phyloP scores from a whole-genome alignment of 2,797 vertebrate species.

The Molossus alvarezi region DNA sequence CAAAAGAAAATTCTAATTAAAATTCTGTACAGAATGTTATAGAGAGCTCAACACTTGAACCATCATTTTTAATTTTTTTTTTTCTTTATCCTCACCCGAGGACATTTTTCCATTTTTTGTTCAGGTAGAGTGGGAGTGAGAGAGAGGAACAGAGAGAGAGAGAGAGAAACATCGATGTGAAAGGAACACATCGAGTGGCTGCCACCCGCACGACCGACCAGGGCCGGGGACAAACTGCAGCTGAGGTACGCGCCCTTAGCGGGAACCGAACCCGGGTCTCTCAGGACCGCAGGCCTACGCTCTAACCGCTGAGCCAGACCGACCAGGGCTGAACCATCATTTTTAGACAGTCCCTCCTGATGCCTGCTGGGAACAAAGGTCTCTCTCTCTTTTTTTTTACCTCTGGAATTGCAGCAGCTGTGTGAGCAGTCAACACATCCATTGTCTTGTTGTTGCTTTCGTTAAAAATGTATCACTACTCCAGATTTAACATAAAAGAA shows the following conservation, averaged over 20 bases:
- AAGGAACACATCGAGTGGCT: no score
- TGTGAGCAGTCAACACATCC: not conserved
- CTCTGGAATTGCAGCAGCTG: not conserved
- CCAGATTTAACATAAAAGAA: conserved; percentile 55
- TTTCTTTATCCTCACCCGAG: no score
- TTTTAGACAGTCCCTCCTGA: conserved; percentile 44
- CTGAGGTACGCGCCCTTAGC: no score
- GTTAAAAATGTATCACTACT: conserved; percentile 45
- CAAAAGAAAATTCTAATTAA: conserved; percentile 50
- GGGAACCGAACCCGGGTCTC: no score
- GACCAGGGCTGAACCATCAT: conserved; percentile 30
- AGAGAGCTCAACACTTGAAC: conserved; percentile 41
- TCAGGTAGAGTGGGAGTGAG: no score
- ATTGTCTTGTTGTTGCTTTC: conserved; percentile 54
- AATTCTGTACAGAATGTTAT: conserved; percentile 55
- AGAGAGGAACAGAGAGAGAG: no score
- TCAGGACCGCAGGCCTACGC: no score
- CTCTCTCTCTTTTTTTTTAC: not conserved
- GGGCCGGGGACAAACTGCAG: no score
- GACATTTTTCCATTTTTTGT: no score
- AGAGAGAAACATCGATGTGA: no score
- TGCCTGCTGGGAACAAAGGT: not conserved
- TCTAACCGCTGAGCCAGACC: no score
- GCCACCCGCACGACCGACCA: no score
- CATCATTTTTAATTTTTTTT: conserved; percentile 52